Evolutionary conservation across 2,888 invertebrate genomes (phyloP), one percentile per base, ranked within the genome.

Genomic region (Melanotus villosus): DNA sequence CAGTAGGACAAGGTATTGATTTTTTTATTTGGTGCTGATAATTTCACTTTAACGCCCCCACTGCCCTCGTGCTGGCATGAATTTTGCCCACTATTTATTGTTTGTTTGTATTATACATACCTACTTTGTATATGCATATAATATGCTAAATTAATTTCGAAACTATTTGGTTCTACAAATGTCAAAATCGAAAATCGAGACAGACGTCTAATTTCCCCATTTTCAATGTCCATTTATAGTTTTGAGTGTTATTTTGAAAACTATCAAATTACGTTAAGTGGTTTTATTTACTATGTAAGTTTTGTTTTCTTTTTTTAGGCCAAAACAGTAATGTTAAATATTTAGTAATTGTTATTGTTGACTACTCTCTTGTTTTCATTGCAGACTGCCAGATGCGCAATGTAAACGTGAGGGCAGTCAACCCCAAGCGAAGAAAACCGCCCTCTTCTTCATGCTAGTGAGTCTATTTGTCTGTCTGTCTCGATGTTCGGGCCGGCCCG

Each of bases 361-460:
- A 86, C 86, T 86, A 84, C 86, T 86, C 86, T 85, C 85, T 88
- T 89, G 89, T 90, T 90, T 88, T 89, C 89, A 90, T 90, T 90
- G 89, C 90, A 90, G 90, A 90, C 89, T 90, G 89, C 89, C 90
- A 90, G 89, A 90, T 88, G 89, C 89, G 90, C 89, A 90, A 90
- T 90, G 90, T 89, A 88, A 90, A 89, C 89, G 89, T 89, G 89
- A 89, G 89, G 89, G 89, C 89, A 88, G 89, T 89, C 88, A 88
- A 88, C 88, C 87, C 87, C 87, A 89, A 89, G 87, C 87, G 89
- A 88, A 88, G 89, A 87, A 89, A 89, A 88, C 86, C 88, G 86
- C 86, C 88, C 86, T 87, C 89, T 86, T 86, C 89, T 87, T 88
- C 88, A 87, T 89, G 89, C 89, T 89, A 89, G 89, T 89, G 89